These are phyloP conservation scores for Sycophaga agraensis DNA, from an alignment of 1,140 invertebrate genomes.

Conservation along the genomic window DNA sequence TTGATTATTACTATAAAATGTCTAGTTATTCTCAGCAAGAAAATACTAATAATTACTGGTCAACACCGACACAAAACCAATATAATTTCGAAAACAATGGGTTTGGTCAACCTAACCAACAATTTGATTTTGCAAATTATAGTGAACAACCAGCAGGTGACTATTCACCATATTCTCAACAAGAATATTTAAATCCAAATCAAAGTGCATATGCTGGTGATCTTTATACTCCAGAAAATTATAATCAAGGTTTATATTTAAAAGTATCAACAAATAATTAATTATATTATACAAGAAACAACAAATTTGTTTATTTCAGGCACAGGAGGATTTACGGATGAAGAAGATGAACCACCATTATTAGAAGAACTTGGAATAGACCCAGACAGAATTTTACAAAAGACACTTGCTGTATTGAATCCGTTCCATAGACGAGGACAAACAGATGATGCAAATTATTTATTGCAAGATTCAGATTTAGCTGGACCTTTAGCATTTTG, in stretches of 20 bases:
- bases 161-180: conserved; percentile 41
- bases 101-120: conserved; percentile 51
- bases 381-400: conserved; percentile 87
- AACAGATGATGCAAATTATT: conserved; percentile 76
- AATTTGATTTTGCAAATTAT: conserved; percentile 53
- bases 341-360: conserved; percentile 77
- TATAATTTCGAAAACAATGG: conserved; percentile 47
- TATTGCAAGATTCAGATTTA: conserved; percentile 87
- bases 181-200: conserved; percentile 46
- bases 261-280: not conserved
- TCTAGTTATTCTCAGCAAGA: conserved; percentile 46
- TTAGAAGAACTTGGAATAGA: conserved; percentile 92
- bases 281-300: not conserved
- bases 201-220: conserved; percentile 40
- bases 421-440: conserved; percentile 74
- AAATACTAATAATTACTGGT: conserved; percentile 45
- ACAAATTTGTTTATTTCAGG: conserved; percentile 26
- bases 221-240: conserved; percentile 43
- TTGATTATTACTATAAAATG: conserved; percentile 61
- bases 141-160: conserved; percentile 42
- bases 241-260: conserved; percentile 41
- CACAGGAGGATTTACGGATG: conserved; percentile 36
- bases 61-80: conserved; percentile 38
- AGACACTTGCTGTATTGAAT: conserved; percentile 87
- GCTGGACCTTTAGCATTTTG: conserved; percentile 94